These are phyloP conservation scores for Drosophila dunni DNA, from an alignment of 1,140 invertebrate genomes.

Conservation along the genomic window DNA sequence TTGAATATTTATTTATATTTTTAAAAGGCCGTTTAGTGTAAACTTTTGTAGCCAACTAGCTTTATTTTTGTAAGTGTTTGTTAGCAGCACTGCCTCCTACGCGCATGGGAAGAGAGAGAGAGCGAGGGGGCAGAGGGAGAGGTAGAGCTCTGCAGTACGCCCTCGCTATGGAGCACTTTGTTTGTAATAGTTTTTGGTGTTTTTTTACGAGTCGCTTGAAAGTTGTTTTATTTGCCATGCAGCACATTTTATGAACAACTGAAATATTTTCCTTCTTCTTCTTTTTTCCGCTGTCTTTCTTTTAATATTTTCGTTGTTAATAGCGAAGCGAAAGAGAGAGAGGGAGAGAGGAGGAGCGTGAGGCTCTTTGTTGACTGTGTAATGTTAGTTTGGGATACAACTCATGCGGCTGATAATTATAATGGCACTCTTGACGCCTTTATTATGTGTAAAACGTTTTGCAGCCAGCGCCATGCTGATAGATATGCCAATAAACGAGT, in stretches of 20 bases:
- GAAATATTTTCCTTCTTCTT: slow-evolving; percentile 36
- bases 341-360: not conserved
- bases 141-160: slow-evolving; percentile 1
- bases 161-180: slow-evolving; percentile 44
- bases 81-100: too few species aligned
- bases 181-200: slow-evolving; percentile 51
- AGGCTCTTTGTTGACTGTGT: slow-evolving; percentile 6
- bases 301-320: slow-evolving; percentile 29
- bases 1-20: too few species aligned
- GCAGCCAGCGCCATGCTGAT: slow-evolving; percentile 63
- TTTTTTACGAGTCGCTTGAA: slow-evolving; percentile 25
- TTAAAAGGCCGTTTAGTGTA: too few species aligned
- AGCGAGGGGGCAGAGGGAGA: not conserved
- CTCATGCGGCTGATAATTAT: slow-evolving; percentile 67
- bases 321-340: slow-evolving; percentile 18
- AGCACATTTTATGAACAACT: slow-evolving; percentile 62
- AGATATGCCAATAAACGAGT: slow-evolving; percentile 57
- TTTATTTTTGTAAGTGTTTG: too few species aligned
- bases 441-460: slow-evolving; percentile 80
- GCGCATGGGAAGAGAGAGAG: not conserved
- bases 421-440: slow-evolving; percentile 79
- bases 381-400: slow-evolving; percentile 21
- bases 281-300: slow-evolving; percentile 10
- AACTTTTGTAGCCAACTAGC: too few species aligned
- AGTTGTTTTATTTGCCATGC: slow-evolving; percentile 76